Conservation (phyloP, 2,113 vertebrate species). For the Tetrao urogallus region DNA sequence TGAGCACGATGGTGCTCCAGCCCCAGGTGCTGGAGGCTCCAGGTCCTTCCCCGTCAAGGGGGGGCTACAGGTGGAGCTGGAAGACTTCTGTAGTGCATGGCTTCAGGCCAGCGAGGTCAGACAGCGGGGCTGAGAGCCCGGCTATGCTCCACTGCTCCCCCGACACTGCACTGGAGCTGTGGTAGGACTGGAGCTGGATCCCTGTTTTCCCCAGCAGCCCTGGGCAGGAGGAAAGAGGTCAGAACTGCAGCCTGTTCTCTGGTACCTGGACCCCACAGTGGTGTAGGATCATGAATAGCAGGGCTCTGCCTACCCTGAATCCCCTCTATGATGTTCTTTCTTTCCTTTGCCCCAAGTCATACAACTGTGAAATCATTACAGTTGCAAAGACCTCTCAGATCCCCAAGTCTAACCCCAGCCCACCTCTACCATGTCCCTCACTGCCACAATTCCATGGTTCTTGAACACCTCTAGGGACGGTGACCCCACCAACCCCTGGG, state of each 20-base stretch:
- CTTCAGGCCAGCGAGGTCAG: slow-evolving; percentile 77
- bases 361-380: no score
- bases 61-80: slow-evolving; percentile 78
- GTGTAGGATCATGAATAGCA: not conserved
- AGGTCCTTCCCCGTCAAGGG: not conserved
- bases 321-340: not conserved
- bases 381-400: no score
- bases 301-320: not conserved
- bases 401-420: no score
- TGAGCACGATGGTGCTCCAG: not conserved
- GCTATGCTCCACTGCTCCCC: slow-evolving; percentile 84
- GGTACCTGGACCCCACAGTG: not conserved
- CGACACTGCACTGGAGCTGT: slow-evolving; percentile 66
- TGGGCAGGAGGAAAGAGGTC: slow-evolving; percentile 45
- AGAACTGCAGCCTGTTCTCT: not conserved
- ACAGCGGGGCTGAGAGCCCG: slow-evolving; percentile 79
- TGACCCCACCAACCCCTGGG: no score
- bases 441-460: no score
- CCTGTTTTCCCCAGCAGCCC: slow-evolving; percentile 80
- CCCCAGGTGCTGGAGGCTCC: not conserved
- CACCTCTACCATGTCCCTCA: no score
- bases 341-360: not conserved
- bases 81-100: slow-evolving; percentile 78
- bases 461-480: no score
- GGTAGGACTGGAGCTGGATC: slow-evolving; percentile 84